Conservation (phyloP, 2,113 vertebrate species). For the Mastomys coucha region DNA sequence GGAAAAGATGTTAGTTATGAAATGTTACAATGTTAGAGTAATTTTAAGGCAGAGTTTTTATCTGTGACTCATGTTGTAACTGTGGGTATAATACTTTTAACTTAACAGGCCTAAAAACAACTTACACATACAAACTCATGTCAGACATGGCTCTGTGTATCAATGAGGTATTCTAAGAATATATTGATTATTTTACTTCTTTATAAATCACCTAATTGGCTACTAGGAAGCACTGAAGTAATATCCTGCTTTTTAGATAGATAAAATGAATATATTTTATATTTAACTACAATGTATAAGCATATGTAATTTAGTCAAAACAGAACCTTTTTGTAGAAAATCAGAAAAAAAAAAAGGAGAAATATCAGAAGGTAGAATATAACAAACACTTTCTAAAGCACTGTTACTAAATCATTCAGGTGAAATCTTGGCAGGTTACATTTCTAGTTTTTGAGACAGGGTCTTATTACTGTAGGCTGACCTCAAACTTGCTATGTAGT, state of each 20-base stretch:
- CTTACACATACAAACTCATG: neutral
- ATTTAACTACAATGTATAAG: constrained; percentile 44
- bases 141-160: constrained; percentile 40
- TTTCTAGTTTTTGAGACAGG: neutral
- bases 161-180: constrained; percentile 43
- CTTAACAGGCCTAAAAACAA: constrained; percentile 33
- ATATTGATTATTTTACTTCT: constrained; percentile 26
- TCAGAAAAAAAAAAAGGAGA: constrained; percentile 30
- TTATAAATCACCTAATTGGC: constrained; percentile 43
- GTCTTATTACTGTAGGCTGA: neutral
- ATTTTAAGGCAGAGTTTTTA: constrained; percentile 27
- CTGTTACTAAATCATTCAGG: neutral
- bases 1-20: constrained; percentile 78
- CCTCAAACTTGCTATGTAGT: neutral
- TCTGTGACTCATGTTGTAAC: neutral
- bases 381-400: constrained; percentile 27
- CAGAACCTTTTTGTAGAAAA: constrained; percentile 44
- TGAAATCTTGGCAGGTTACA: constrained; percentile 17
- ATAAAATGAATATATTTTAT: constrained; percentile 10
- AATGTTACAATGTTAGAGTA: constrained; percentile 66
- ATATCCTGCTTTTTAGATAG: neutral
- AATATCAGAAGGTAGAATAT: constrained; percentile 49
- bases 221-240: constrained; percentile 23
- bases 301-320: constrained; percentile 39
- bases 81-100: constrained; percentile 43